Base-by-base conservation (phyloP, 2,797 vertebrate species). In the Eulemur coronatus region DNA sequence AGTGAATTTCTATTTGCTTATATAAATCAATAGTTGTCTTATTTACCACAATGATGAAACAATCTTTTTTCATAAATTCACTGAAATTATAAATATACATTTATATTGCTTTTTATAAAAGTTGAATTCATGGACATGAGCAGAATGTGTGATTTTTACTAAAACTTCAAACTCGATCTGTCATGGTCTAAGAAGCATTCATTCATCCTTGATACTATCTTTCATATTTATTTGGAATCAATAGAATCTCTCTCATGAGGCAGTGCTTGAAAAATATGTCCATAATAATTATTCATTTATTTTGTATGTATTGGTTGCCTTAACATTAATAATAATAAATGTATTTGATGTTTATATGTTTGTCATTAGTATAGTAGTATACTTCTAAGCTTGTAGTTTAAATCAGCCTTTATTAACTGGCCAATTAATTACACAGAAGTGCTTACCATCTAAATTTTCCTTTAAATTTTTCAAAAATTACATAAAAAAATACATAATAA, bases 241-340 rank as follows among this genome's bases (percentile, higher is more conserved):
- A 4, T 55, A 63, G 89, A 96, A 93, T 55, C 38, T 89, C 24
- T 57, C 24, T 93, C 35, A 87, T 78, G 15, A 93, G 14, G 2
- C 92, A 97, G 84, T 96, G 15, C 28, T 97, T 98, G 17, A 98
- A 93, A 98, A 97, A 96, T 88, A 81, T 35, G 75, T 76, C n/a
- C 26, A 24, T 97, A 97, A 86, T 97, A 1, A 89, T 96, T 93
- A 97, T 91, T 97, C 88, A 97, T 97, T 97, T 35, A 63, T 96
- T 97, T 97, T 10, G 7, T 98, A 94, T 96, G 89, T 97, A 92
- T 94, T 93, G 89, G 63, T 95, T 97, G 20, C 43, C 67, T 98
- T 97, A 96, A 70, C 84, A 94, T 98, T 98, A 97, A 97, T 97
- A 28, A 93, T 89, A 28, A 96, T 97, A 96, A 98, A 97, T 50